Percentiles rank a stretch among this genome's conserved stretches.
These are phyloP conservation scores for Hartigia nigra DNA, from an alignment of 2,888 invertebrate genomes.

Conservation along the genomic window DNA sequence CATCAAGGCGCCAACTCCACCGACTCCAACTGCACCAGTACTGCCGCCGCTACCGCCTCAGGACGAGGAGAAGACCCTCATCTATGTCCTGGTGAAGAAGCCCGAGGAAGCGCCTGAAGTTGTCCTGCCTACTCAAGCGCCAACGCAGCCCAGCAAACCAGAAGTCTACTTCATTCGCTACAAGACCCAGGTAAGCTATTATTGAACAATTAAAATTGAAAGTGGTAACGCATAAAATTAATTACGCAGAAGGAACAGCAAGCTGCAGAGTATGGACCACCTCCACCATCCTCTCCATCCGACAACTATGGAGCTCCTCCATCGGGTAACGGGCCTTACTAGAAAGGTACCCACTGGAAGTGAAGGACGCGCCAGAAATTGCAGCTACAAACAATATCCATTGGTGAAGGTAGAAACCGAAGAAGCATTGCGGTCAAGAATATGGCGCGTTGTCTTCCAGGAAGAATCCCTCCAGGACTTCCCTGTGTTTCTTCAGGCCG, in stretches of 20 bases:
- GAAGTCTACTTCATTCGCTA: slow-evolving; percentile 93
- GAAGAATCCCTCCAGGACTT: neutral
- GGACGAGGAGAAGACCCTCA: slow-evolving; percentile 89
- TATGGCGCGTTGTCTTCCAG: neutral
- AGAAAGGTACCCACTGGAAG: slow-evolving; percentile 2
- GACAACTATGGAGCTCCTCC: slow-evolving; percentile 69
- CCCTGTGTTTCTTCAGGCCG: neutral
- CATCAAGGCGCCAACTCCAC: slow-evolving; percentile 76
- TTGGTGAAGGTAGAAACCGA: no score
- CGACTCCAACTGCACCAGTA: slow-evolving; percentile 67
- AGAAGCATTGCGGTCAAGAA: neutral
- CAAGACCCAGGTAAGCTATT: slow-evolving; percentile 77
- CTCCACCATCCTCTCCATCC: slow-evolving; percentile 50
- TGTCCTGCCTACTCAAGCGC: slow-evolving; percentile 81
- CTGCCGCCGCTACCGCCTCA: slow-evolving; percentile 75
- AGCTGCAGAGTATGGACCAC: slow-evolving; percentile 55
- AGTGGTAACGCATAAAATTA: slow-evolving; percentile 10
- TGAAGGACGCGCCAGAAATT: neutral
- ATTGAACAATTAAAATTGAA: neutral
- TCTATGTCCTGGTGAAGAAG: slow-evolving; percentile 89
- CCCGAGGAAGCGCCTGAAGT: slow-evolving; percentile 86
- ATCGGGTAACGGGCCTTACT: slow-evolving; percentile 46
- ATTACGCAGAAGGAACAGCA: slow-evolving; percentile 54
- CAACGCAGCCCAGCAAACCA: slow-evolving; percentile 88
- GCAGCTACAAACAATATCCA: neutral